Percentiles rank a stretch among this genome's conserved stretches.
phyloP scores from a whole-genome alignment of 2,797 vertebrate species.

The Acanthurus tractus region DNA sequence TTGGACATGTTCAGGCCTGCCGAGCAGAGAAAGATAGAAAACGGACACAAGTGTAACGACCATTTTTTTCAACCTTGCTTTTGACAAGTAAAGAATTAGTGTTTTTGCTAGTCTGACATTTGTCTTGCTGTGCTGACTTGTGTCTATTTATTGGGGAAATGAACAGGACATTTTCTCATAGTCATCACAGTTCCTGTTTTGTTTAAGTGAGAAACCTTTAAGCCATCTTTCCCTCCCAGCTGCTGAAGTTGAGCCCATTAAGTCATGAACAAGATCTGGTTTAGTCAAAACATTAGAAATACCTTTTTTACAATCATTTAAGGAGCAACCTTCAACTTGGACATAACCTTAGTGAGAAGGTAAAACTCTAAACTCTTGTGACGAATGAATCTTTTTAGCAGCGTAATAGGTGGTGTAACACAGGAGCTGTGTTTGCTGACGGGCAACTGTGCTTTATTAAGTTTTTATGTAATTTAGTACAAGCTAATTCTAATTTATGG shows the following conservation, averaged over 20 bases:
- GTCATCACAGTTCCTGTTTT: slow-evolving; percentile 18
- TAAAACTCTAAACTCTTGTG: too few species aligned
- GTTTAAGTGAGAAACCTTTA: not conserved
- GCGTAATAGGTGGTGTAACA: too few species aligned
- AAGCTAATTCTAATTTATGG: not conserved
- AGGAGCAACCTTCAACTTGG: not conserved
- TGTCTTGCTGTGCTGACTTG: not conserved
- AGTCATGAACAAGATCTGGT: slow-evolving; percentile 27
- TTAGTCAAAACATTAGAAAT: slow-evolving; percentile 23
- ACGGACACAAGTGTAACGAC: not conserved
- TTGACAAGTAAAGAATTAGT: not conserved
- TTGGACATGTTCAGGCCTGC: slow-evolving; percentile 6
- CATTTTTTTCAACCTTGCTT: not conserved
- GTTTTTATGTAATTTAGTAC: not conserved
- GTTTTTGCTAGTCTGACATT: not conserved
- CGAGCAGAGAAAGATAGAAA: not conserved
- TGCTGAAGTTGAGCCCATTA: slow-evolving; percentile 28
- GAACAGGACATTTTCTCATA: not conserved
- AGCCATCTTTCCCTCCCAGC: slow-evolving; percentile 8
- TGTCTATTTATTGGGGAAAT: too few species aligned
- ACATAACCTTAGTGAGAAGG: not conserved
- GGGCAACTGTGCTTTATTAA: too few species aligned
- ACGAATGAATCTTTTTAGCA: slow-evolving; percentile 5
- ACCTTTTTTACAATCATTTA: not conserved
- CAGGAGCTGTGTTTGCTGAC: too few species aligned